phyloP scores from a whole-genome alignment of 2,888 invertebrate species.

The Xylocampa areola region DNA sequence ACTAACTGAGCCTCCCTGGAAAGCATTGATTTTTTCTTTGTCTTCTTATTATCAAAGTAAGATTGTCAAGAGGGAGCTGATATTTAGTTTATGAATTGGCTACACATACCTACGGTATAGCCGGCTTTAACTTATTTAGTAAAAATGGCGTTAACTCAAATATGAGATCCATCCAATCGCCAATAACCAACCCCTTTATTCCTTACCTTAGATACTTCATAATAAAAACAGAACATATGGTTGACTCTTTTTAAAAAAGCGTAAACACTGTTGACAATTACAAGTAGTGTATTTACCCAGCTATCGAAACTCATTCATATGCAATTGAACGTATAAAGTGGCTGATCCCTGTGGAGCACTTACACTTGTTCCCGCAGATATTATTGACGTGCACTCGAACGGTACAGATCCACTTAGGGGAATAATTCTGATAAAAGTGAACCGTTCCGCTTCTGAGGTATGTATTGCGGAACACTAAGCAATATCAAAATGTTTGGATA shows the following conservation, averaged over 20 bases:
- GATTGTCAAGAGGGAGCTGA: too few species aligned
- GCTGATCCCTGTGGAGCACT: conserved; percentile 52
- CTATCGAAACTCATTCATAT: conserved; percentile 57
- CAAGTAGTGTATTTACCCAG: conserved; percentile 54
- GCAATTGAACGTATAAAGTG: conserved; percentile 52
- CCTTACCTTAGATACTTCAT: neutral
- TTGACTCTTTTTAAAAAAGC: conserved; percentile 31
- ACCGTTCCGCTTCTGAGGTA: too few species aligned
- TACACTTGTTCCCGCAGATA: conserved; percentile 30
- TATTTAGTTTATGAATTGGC: too few species aligned
- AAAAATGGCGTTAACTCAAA: too few species aligned
- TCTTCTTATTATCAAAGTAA: too few species aligned
- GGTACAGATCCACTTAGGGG: conserved; percentile 26
- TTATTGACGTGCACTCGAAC: conserved; percentile 38
- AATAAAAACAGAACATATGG: neutral
- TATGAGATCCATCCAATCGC: too few species aligned
- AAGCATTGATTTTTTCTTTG: too few species aligned
- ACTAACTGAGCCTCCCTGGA: too few species aligned
- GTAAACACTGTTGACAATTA: conserved; percentile 39
- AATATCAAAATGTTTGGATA: conserved; percentile 16
- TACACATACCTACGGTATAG: too few species aligned
- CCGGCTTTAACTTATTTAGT: too few species aligned
- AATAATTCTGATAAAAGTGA: conserved; percentile 30
- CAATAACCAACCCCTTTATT: neutral
- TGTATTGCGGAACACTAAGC: conserved; percentile 15